Conservation (phyloP, 1,140 invertebrate species). For the Philotrypesis tridentata region DNA sequence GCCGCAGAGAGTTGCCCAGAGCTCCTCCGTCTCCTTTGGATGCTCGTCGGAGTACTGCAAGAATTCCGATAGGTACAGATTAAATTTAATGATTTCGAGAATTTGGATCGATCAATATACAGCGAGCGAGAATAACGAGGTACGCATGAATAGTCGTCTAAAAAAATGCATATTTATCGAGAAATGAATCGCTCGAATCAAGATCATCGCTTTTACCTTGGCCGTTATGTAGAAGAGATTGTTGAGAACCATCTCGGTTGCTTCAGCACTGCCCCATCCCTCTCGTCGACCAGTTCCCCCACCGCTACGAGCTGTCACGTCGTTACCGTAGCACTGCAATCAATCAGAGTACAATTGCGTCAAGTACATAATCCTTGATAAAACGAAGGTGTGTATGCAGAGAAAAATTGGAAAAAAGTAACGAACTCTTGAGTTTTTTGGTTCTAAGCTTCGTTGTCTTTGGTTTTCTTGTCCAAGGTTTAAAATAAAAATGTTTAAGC, state of each 20-base stretch:
- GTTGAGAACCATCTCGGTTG: constrained; percentile 99
- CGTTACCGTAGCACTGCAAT: constrained; percentile 77
- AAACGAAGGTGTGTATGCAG: not conserved
- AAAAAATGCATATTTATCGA: no score
- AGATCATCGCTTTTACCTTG: constrained; percentile 79
- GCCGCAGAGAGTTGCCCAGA: constrained; percentile 95
- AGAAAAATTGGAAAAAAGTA: not conserved
- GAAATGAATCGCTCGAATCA: no score
- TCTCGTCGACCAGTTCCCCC: constrained; percentile 81
- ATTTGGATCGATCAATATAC: not conserved
- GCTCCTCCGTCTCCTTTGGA: constrained; percentile 93
- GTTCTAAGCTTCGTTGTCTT: no score
- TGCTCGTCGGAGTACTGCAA: constrained; percentile 94
- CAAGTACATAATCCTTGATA: not conserved
- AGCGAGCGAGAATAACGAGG: no score
- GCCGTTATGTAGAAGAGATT: constrained; percentile 99
- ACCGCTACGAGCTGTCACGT: constrained; percentile 71
- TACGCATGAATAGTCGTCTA: no score
- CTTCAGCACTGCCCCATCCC: constrained; percentile 97
- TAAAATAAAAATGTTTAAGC: no score
- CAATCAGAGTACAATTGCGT: not conserved
- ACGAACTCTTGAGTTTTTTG: not conserved
- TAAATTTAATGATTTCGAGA: not conserved
- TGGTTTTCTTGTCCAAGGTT: no score
- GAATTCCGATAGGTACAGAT: not conserved